Percentiles rank a stretch among this genome's conserved stretches.
Evolutionary conservation across 2,113 vertebrate species (phyloP).

Genomic region (Poicephalus meyeri): DNA sequence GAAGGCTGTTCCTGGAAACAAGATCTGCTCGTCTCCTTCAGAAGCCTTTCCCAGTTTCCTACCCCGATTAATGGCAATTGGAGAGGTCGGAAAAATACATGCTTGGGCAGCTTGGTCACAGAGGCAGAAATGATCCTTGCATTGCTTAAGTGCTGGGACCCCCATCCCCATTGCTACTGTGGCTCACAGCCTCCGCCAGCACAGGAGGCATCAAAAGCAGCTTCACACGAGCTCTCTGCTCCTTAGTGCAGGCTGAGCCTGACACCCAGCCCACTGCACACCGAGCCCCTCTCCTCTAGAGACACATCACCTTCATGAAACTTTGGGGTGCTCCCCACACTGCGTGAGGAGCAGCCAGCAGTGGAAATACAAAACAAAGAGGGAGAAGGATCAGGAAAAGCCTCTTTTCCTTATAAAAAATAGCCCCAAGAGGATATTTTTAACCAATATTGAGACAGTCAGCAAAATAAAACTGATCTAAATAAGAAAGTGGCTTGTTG

Average conservation of each 20-base stretch:
- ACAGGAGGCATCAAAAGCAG: rapidly evolving
- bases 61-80: background rate
- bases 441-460: background rate
- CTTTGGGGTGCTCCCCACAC: background rate
- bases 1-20: background rate
- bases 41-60: conserved; percentile 29
- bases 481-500: background rate
- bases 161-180: background rate
- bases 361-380: background rate
- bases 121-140: background rate
- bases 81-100: background rate
- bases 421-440: background rate
- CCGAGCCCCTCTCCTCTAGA: background rate
- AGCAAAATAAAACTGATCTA: background rate
- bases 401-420: background rate
- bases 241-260: background rate
- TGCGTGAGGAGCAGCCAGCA: background rate
- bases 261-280: background rate
- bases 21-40: background rate
- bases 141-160: background rate
- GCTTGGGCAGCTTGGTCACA: background rate
- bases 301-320: background rate
- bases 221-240: background rate
- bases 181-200: background rate
- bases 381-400: background rate